Conservation (phyloP, 2,113 vertebrate species). For the Bubo blakistoni region DNA sequence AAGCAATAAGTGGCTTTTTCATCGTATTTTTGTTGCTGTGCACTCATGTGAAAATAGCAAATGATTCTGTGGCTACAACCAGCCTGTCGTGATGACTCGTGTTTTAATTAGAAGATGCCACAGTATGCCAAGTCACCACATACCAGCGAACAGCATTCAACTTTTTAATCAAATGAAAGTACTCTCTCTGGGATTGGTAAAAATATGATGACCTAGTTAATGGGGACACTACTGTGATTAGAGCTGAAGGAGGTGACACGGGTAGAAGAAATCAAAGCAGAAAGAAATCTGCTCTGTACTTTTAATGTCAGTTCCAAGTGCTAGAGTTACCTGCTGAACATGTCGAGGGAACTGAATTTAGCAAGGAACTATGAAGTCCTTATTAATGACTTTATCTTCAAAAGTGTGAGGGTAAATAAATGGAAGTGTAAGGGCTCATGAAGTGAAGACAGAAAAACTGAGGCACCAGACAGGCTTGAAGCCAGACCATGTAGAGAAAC, state of each 20-base stretch:
- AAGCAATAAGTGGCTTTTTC: neutral
- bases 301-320: neutral
- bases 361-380: neutral
- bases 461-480: neutral
- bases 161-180: neutral
- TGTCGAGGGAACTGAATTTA: neutral
- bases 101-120: neutral
- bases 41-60: neutral
- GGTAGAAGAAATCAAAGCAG: neutral
- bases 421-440: neutral
- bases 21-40: neutral
- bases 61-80: neutral
- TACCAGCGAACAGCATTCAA: neutral
- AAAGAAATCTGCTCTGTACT: neutral
- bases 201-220: neutral
- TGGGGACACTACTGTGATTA: neutral
- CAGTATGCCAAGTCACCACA: neutral
- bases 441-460: neutral
- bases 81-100: fast-evolving
- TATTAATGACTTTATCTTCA: neutral
- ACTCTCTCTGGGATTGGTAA: neutral
- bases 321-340: neutral
- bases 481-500: neutral
- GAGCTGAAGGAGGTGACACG: neutral
- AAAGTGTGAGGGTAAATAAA: neutral